These are phyloP conservation scores for Shargacucullia verbasci DNA, from an alignment of 2,888 invertebrate genomes.

Conservation along the genomic window DNA sequence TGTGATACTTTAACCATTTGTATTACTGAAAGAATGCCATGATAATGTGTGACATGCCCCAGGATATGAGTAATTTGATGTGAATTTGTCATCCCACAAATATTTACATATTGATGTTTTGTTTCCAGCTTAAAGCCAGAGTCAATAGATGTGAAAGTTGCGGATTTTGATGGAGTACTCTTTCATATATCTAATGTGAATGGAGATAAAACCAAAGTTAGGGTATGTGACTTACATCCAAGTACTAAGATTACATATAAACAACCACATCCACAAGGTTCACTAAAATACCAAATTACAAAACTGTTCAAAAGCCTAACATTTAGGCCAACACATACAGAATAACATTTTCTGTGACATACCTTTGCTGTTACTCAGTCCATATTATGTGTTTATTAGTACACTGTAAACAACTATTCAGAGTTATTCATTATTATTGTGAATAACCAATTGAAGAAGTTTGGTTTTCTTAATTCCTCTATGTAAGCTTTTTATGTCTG, in stretches of 20 bases:
- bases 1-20: conserved; percentile 52
- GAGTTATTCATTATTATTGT: conserved; percentile 10
- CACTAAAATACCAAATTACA: not conserved
- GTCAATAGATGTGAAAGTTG: conserved; percentile 97
- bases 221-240: conserved; percentile 90
- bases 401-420: conserved; percentile 27
- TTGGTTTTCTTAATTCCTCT: no score
- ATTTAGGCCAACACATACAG: conserved; percentile 1
- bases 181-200: conserved; percentile 99
- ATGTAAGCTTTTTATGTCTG: no score
- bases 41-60: conserved; percentile 42
- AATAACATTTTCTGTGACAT: conserved; percentile 4
- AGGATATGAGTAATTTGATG: conserved; percentile 66
- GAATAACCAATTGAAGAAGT: not conserved
- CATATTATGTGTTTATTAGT: conserved; percentile 20
- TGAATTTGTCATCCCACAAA: conserved; percentile 42
- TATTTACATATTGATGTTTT: conserved; percentile 45
- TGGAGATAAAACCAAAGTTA: conserved; percentile 98
- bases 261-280: not conserved
- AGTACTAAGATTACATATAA: not conserved
- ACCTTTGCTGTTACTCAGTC: conserved; percentile 19
- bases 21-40: conserved; percentile 43
- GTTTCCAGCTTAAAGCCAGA: conserved; percentile 97
- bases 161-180: conserved; percentile 99
- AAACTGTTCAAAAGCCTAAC: conserved; percentile 4